phyloP scores from a whole-genome alignment of 2,888 invertebrate species.

The Eilema depressum region DNA sequence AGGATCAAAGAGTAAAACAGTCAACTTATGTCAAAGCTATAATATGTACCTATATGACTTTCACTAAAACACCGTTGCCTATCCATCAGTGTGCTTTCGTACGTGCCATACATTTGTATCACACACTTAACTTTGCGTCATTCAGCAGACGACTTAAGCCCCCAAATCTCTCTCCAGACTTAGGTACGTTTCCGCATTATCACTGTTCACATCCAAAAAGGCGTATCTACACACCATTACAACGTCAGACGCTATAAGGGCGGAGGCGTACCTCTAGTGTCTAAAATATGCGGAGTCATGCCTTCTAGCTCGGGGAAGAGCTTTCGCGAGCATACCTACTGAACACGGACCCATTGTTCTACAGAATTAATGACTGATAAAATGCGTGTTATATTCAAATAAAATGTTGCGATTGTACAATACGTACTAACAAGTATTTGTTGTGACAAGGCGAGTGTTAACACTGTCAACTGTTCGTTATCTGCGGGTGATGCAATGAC shows the following conservation, averaged over 20 bases:
- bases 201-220: constrained; percentile 37
- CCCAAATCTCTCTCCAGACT: constrained; percentile 23
- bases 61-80: neutral
- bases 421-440: constrained; percentile 35
- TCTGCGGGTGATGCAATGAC: constrained; percentile 26
- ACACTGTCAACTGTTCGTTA: constrained; percentile 26
- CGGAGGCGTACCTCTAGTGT: constrained; percentile 43
- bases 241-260: constrained; percentile 39
- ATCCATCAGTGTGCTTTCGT: constrained; percentile 12
- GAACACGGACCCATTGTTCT: constrained; percentile 40
- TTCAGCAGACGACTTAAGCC: constrained; percentile 21
- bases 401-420: constrained; percentile 38
- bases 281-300: constrained; percentile 57
- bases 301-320: constrained; percentile 34
- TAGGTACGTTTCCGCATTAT: constrained; percentile 38
- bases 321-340: constrained; percentile 40
- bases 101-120: constrained; percentile 8
- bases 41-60: neutral
- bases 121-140: constrained; percentile 20
- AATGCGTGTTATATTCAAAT: constrained; percentile 34
- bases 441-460: constrained; percentile 13
- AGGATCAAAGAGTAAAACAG: neutral
- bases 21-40: neutral
- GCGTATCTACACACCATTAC: constrained; percentile 29
- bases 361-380: constrained; percentile 32